phyloP scores from a whole-genome alignment of 2,888 invertebrate species.

The Drosophila picticornis region DNA sequence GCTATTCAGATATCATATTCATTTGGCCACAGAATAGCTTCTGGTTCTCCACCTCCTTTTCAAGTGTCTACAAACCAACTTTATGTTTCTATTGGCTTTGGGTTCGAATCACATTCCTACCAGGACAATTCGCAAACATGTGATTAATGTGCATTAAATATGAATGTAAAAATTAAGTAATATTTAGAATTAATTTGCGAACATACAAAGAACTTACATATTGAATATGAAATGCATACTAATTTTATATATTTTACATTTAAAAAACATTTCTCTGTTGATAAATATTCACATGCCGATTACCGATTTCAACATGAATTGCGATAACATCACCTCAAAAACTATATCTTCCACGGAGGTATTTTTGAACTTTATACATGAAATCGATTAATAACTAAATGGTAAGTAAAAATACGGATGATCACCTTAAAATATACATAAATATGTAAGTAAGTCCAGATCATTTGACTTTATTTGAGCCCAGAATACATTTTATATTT shows the following conservation, averaged over 20 bases:
- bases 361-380: background rate
- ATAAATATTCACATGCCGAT: too few species aligned
- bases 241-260: background rate
- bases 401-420: background rate
- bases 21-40: background rate
- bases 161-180: background rate
- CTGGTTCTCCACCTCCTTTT: background rate
- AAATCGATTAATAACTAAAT: background rate
- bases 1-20: conserved; percentile 3
- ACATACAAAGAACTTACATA: background rate
- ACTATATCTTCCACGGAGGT: background rate
- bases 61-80: background rate
- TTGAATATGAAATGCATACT: background rate
- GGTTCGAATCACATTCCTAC: background rate
- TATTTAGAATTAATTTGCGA: background rate
- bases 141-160: background rate
- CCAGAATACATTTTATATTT: background rate
- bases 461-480: background rate
- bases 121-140: background rate
- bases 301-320: too few species aligned
- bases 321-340: too few species aligned
- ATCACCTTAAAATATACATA: background rate
- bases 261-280: background rate
- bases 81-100: background rate
- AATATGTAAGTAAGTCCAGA: background rate